Base-by-base conservation (phyloP, 1,140 invertebrate species). In the Helicoverpa zea region DNA sequence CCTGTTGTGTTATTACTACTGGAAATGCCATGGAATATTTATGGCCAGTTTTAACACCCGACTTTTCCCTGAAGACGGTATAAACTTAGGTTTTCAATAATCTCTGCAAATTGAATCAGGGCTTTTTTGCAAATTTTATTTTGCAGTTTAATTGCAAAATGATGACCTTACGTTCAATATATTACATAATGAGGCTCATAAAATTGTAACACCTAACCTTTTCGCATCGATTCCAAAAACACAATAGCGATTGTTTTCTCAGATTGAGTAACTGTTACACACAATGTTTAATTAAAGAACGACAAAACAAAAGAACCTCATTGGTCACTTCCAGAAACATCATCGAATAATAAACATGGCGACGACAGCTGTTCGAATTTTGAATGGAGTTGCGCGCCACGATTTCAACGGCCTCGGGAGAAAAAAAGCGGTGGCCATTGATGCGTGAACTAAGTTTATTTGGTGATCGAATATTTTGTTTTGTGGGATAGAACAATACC, bases 381-480 rank as follows among this genome's bases (percentile, higher is more conserved):
- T 84, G 82, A 77, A 86, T 84, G 82, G 81, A 80, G 81, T 81
- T 79, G 54, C 73, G 54, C 59, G 61, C 77, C 81, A 82, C 81
- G 81, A 81, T 84, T 84, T 82, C 81, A 81, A 83, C 79, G 84
- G 77, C 86, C 81, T 81, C 84, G 61, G 80, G 79, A 66, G 79
- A 80, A 84, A 81, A 83, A 81, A 81, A 84, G 30, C 64, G 23
- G 59, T 79, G 58, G 52, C 70, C 87, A 84, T 88, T 87, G 73
- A 88, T 82, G 85, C 83, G 66, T 79, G 73, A 80, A 63, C 16
- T 12, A 52, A 23, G 14, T 64, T n/a, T 77, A 74, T 58, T 30
- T 51, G 18, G 35, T 54, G 47, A 23, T 63, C 14, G 23, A 77
- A 43, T 18, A 14, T 61, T 18, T 3, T n/a, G n/a, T 63, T 49